These are phyloP conservation scores for Villa cingulata DNA, from an alignment of 2,888 invertebrate genomes.

Conservation along the genomic window DNA sequence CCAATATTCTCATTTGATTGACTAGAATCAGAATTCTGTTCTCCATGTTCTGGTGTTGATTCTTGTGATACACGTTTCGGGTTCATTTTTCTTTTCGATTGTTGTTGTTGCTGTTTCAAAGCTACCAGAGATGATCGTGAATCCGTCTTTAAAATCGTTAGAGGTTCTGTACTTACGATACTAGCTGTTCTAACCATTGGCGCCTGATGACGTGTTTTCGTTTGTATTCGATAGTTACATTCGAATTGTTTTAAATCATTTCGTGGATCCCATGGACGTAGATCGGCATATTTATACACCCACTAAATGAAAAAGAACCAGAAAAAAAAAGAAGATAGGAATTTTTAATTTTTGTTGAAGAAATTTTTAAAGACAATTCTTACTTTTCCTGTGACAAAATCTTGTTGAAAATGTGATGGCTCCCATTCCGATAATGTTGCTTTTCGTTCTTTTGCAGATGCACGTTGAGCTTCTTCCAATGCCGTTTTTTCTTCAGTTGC, in stretches of 20 bases:
- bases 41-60: constrained; percentile 38
- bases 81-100: constrained; percentile 33
- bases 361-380: background rate
- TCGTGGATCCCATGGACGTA: constrained; percentile 76
- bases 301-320: constrained; percentile 33
- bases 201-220: constrained; percentile 61
- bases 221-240: constrained; percentile 61
- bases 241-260: constrained; percentile 83
- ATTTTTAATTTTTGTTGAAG: background rate
- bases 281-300: constrained; percentile 65
- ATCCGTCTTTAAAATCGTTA: constrained; percentile 39
- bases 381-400: constrained; percentile 32
- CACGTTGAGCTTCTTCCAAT: constrained; percentile 76
- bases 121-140: constrained; percentile 39
- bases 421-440: constrained; percentile 53
- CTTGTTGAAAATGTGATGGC: constrained; percentile 60
- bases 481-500: constrained; percentile 87
- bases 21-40: constrained; percentile 41
- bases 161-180: constrained; percentile 51
- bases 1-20: constrained; percentile 29
- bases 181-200: constrained; percentile 59
- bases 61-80: constrained; percentile 28
- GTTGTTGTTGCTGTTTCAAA: constrained; percentile 38
- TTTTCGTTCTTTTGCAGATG: constrained; percentile 55
- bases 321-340: background rate